Evolutionary conservation across 2,113 vertebrate genomes (phyloP).

Genomic region (Nestor notabilis): DNA sequence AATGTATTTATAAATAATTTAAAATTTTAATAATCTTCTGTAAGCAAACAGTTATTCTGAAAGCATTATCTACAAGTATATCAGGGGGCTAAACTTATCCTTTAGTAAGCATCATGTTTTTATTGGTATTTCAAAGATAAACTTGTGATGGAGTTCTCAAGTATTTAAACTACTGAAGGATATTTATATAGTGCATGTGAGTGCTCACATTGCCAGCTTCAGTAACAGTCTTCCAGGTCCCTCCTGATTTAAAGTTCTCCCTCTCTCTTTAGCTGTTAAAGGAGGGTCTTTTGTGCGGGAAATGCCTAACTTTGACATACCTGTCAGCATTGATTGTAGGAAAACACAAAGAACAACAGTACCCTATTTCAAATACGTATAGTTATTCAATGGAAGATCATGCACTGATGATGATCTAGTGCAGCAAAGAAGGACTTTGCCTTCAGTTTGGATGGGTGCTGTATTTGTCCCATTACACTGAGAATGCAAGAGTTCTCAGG

Average conservation of each 20-base stretch:
- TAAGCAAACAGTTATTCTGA: neutral
- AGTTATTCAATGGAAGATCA: neutral
- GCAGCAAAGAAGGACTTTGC: neutral
- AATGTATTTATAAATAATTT: neutral
- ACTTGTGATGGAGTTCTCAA: neutral
- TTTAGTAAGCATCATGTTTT: neutral
- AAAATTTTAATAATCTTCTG: neutral
- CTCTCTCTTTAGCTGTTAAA: neutral
- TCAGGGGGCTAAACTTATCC: neutral
- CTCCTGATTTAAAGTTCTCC: neutral
- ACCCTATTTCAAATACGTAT: neutral
- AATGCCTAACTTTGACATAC: neutral
- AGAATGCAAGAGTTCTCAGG: neutral
- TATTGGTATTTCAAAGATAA: neutral
- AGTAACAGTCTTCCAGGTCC: neutral
- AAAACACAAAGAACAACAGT: neutral
- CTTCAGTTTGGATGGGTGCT: neutral
- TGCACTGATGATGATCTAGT: neutral
- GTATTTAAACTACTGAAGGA: neutral
- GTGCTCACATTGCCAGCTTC: neutral
- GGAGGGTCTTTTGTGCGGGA: neutral
- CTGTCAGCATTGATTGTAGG: neutral
- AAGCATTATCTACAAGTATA: neutral
- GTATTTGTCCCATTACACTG: neutral
- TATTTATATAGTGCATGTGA: neutral